A percentile compares a stretch with the other conserved stretches of the same genome.
These are phyloP conservation scores for Subanguina moxae DNA, from an alignment of 1,140 invertebrate genomes.

Conservation along the genomic window DNA sequence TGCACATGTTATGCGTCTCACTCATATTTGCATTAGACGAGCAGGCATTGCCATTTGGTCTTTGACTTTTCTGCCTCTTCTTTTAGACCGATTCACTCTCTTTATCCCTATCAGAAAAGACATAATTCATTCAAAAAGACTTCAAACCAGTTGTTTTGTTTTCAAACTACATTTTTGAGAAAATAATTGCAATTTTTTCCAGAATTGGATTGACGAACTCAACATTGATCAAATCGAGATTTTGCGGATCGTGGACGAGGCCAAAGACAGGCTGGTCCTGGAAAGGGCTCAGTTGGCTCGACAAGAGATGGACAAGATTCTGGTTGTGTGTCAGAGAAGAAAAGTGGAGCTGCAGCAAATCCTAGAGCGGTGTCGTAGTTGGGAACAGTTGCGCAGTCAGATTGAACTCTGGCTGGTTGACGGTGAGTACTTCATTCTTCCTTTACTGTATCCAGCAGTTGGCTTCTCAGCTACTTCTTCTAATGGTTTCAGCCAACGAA, in stretches of 20 bases:
- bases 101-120: too few relatives aligned
- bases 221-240: constrained; percentile 40
- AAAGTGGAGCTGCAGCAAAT: constrained; percentile 39
- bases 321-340: constrained; percentile 35
- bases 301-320: constrained; percentile 41
- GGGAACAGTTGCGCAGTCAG: constrained; percentile 38
- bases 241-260: constrained; percentile 35
- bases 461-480: too few relatives aligned
- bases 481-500: constrained; percentile 28
- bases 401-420: constrained; percentile 46
- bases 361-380: constrained; percentile 38
- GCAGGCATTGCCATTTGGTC: too few relatives aligned
- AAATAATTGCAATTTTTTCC: not conserved
- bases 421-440: constrained; percentile 18
- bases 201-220: constrained; percentile 46
- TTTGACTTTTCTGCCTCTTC: too few relatives aligned
- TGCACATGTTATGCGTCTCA: too few relatives aligned
- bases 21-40: too few relatives aligned
- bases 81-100: too few relatives aligned
- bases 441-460: too few relatives aligned
- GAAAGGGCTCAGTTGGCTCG: constrained; percentile 42
- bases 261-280: constrained; percentile 34
- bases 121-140: too few relatives aligned
- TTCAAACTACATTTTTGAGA: too few relatives aligned
- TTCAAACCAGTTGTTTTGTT: too few relatives aligned